These are phyloP conservation scores for Cosmorhoe ocellata DNA, from an alignment of 2,888 invertebrate species.

Conservation along the genomic window DNA sequence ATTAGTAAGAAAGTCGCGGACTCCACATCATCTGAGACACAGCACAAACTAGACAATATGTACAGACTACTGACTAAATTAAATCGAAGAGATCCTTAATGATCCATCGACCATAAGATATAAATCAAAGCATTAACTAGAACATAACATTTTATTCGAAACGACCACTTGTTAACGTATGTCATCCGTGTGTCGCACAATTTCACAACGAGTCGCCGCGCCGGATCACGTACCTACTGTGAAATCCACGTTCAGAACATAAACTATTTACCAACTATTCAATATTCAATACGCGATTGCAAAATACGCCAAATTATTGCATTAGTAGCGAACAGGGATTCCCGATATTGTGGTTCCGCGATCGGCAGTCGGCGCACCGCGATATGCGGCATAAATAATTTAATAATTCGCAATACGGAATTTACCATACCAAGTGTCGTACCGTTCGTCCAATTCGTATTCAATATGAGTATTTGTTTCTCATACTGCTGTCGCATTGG, in stretches of 20 bases:
- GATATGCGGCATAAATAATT: conserved; percentile 82
- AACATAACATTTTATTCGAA: conserved; percentile 69
- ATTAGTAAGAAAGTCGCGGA: not conserved
- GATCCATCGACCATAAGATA: conserved; percentile 58
- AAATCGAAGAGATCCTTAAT: no score
- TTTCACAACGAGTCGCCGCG: conserved; percentile 71
- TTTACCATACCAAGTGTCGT: conserved; percentile 80
- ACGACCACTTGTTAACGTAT: conserved; percentile 74
- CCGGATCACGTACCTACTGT: conserved; percentile 70
- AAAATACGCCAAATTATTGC: conserved; percentile 83
- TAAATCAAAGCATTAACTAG: conserved; percentile 67
- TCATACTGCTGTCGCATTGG: conserved; percentile 80
- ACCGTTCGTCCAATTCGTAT: conserved; percentile 80
- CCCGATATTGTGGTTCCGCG: conserved; percentile 81
- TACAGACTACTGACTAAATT: not conserved
- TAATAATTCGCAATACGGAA: conserved; percentile 82
- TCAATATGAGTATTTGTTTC: conserved; percentile 82
- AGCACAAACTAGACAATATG: not conserved
- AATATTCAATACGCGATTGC: conserved; percentile 82
- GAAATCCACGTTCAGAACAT: conserved; percentile 78
- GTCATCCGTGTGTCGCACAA: conserved; percentile 70
- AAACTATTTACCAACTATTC: conserved; percentile 81
- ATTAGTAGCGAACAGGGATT: conserved; percentile 81
- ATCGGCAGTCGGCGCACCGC: conserved; percentile 70
- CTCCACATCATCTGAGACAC: conserved; percentile 1